Base-by-base conservation (phyloP, 2,797 vertebrate genomes). In the Cossypha niveicapilla region DNA sequence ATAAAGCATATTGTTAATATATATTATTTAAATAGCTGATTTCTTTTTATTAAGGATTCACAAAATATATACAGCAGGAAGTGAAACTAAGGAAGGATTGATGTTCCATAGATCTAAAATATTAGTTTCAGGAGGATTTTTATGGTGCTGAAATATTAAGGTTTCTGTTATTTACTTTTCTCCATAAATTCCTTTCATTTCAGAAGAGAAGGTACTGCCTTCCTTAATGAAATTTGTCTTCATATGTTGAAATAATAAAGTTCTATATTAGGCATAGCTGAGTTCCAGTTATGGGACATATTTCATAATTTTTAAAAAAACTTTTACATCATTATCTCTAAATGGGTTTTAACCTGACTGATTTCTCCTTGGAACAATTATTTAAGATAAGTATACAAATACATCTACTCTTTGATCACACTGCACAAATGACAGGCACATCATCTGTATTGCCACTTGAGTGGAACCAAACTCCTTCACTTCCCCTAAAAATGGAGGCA, bases 391-490 rank as follows among this genome's bases (percentile, higher is more conserved):
- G 94, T 97, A 96, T 93, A 96, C 94, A 97, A 96, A 97, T 96
- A 94, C 74, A 92, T 97, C 96, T 96, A 50, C 73, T 93, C 65
- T 96, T 97, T 92, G 90, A 96, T 98, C 86, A 86, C 81, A 67
- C 67, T 88, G 86, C 89, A 71, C 90, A 91, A 95, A 85, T 94
- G 96, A 94, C 95, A 97, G 85, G 66, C 90, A 86, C 70, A 67
- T 97, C 93, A 97, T 97, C 96, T 82, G 74, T 94, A 79, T 91
- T 97, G 89, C 95, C 94, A 96, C 73, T 77, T 98, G 97, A 98
- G 95, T 97, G 97, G 97, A 98, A 97, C 97, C 91, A 93, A 96
- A 92, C 96, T 96, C 95, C 95, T 98, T 97, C 88, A 95, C 88
- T 96, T 97, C 93, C 94, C 93, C 96, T 97, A 94, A 97, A 96